phyloP scores from a whole-genome alignment of 2,113 vertebrate genomes.

The Hyperoodon ampullatus region DNA sequence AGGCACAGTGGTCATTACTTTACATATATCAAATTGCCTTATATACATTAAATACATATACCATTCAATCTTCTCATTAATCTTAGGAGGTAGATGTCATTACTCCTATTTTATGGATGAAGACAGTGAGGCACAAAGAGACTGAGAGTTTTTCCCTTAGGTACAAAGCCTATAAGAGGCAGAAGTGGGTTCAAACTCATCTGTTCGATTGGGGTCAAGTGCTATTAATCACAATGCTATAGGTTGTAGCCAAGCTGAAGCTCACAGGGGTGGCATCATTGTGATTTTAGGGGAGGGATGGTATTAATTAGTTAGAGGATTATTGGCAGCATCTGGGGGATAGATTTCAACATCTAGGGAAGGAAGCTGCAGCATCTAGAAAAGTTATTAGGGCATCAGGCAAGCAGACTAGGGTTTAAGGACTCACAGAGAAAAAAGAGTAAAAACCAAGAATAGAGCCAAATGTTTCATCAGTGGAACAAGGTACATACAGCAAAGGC shows the following conservation, averaged over 20 bases:
- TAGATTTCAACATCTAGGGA: not conserved
- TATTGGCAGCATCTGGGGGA: not conserved
- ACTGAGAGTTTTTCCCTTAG: not conserved
- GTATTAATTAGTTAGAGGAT: not conserved
- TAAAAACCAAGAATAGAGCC: not conserved
- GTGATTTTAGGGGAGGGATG: not conserved
- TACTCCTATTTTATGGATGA: not conserved
- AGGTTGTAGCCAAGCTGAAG: not conserved
- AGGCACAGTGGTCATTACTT: not conserved
- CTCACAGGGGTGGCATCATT: not conserved
- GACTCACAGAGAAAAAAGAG: not conserved
- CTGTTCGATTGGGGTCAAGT: not conserved
- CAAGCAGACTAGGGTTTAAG: not conserved
- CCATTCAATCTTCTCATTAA: not conserved
- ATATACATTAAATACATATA: not conserved
- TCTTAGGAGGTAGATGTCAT: not conserved
- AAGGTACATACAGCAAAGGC: not conserved
- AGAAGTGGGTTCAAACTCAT: not conserved
- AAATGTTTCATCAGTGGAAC: not conserved
- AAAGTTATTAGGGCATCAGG: not conserved
- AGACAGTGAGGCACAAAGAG: not conserved
- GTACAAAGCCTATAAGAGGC: not conserved
- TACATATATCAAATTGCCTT: not conserved
- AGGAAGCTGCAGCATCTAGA: not conserved
- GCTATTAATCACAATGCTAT: accelerated